Evolutionary conservation across 2,797 vertebrate genomes (phyloP).

Genomic region (Carapus acus): DNA sequence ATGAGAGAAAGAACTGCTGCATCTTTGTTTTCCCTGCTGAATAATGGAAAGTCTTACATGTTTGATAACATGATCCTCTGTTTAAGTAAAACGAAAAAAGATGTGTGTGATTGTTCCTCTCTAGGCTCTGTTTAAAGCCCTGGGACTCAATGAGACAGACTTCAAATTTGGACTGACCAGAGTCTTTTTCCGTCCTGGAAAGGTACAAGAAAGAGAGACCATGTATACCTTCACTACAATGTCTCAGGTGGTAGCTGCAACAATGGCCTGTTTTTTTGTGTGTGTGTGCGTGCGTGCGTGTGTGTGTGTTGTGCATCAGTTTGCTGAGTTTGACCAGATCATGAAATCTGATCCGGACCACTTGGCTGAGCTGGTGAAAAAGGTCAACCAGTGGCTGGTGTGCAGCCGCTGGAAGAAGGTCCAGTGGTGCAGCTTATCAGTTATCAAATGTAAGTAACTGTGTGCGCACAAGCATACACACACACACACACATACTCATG

Average conservation of each 20-base stretch:
- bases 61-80: constrained; percentile 16
- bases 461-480: too few species aligned
- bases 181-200: constrained; percentile 97
- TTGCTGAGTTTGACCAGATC: constrained; percentile 98
- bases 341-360: constrained; percentile 99
- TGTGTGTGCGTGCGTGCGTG: constrained; percentile 13
- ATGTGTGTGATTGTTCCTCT: constrained; percentile 33
- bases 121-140: constrained; percentile 95
- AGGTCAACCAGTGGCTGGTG: constrained; percentile 93
- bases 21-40: constrained; percentile 13
- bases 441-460: constrained; percentile 88
- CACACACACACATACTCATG: too few species aligned
- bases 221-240: too few species aligned
- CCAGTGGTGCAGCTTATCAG: constrained; percentile 93
- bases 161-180: constrained; percentile 97
- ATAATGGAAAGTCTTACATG: neutral
- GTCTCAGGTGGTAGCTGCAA: neutral
- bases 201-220: constrained; percentile 72
- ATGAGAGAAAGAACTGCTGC: too few species aligned
- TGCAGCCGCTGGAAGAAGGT: constrained; percentile 96
- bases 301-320: constrained; percentile 66
- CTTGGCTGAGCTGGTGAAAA: constrained; percentile 88
- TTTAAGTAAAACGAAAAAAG: constrained; percentile 6
- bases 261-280: constrained; percentile 4
- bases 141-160: constrained; percentile 92